These are phyloP conservation scores for Caranx melampygus DNA, from an alignment of 2,113 vertebrate species.

Conservation along the genomic window DNA sequence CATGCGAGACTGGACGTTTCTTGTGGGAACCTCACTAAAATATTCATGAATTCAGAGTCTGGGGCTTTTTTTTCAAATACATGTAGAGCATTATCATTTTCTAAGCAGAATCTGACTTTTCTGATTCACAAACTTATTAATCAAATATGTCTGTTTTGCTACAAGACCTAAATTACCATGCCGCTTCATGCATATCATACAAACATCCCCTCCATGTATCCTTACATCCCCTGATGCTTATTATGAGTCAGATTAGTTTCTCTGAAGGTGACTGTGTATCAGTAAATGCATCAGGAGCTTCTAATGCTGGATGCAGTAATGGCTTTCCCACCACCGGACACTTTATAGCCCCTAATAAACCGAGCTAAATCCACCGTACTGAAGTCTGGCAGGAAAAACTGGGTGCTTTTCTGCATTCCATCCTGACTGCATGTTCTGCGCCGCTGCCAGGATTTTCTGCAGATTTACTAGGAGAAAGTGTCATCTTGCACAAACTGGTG, in stretches of 20 bases:
- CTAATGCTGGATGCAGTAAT: conserved; percentile 59
- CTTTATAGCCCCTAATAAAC: conserved; percentile 79
- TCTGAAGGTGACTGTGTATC: conserved; percentile 34
- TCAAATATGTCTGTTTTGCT: conserved; percentile 30
- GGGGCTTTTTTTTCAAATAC: conserved; percentile 15
- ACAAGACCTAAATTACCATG: conserved; percentile 38
- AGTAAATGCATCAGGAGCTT: conserved; percentile 40
- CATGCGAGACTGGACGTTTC: not conserved
- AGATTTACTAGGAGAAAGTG: conserved; percentile 88
- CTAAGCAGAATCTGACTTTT: conserved; percentile 13
- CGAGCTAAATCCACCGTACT: conserved; percentile 76
- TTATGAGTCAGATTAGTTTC: conserved; percentile 17
- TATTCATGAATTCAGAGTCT: not conserved
- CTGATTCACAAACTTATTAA: conserved; percentile 31
- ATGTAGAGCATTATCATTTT: conserved; percentile 8
- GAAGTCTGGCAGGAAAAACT: conserved; percentile 68
- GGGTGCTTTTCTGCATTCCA: conserved; percentile 72
- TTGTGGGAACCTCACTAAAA: not conserved
- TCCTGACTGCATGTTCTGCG: conserved; percentile 69
- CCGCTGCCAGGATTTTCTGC: conserved; percentile 84
- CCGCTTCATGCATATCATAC: conserved; percentile 28
- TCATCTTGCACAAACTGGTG: conserved; percentile 86
- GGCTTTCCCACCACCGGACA: conserved; percentile 75
- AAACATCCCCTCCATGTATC: conserved; percentile 10
- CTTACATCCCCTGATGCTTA: not conserved